A percentile compares a stretch with the other conserved stretches of the same genome.
Evolutionary conservation across 2,113 vertebrate species (phyloP).

Genomic region (Scytalopus superciliaris): DNA sequence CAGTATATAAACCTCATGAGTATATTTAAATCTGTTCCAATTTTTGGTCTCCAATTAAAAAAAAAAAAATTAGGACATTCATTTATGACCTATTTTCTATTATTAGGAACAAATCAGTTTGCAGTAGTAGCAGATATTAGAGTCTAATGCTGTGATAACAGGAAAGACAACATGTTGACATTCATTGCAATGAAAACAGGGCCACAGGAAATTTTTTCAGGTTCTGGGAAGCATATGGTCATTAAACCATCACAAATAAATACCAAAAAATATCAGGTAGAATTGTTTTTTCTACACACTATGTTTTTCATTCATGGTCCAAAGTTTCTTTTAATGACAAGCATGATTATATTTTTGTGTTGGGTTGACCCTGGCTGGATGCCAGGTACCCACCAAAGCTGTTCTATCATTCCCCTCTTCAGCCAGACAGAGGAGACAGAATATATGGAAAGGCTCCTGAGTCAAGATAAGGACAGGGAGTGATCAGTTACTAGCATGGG

Average conservation of each 20-base stretch:
- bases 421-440: not conserved
- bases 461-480: too few species aligned
- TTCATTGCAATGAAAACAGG: not conserved
- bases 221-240: not conserved
- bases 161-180: not conserved
- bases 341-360: not conserved
- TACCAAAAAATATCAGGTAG: not conserved
- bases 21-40: conserved; percentile 27
- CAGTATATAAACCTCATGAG: not conserved
- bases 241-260: not conserved
- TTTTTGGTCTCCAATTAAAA: conserved; percentile 1
- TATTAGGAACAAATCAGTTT: conserved; percentile 35
- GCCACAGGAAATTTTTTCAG: not conserved
- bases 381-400: not conserved
- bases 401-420: not conserved
- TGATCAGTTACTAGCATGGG: not conserved
- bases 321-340: not conserved
- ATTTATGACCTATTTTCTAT: conserved; percentile 51
- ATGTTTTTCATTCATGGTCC: not conserved
- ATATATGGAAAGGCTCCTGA: not conserved
- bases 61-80: conserved; percentile 9
- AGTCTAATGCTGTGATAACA: not conserved
- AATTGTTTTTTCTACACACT: not conserved
- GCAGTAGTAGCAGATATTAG: not conserved
- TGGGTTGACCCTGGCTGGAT: not conserved